phyloP scores from a whole-genome alignment of 2,113 vertebrate genomes.

The Aleadryas rufinucha region DNA sequence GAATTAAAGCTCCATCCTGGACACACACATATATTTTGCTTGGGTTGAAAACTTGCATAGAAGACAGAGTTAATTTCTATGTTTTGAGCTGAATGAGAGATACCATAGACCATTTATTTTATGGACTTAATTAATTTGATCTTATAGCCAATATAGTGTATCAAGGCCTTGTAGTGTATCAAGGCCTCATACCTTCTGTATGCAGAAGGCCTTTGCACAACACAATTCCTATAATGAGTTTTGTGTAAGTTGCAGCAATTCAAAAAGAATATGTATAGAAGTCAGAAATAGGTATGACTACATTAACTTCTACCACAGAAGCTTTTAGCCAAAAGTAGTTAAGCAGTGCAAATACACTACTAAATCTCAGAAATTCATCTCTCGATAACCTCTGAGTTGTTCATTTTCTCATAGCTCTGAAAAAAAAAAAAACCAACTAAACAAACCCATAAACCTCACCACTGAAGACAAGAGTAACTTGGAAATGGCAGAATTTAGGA shows the following conservation, averaged over 20 bases:
- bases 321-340: neutral
- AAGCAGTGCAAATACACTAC: neutral
- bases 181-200: no score
- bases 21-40: neutral
- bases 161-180: neutral
- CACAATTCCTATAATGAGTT: fast-evolving
- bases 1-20: neutral
- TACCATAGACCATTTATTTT: neutral
- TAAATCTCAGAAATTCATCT: neutral
- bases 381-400: neutral
- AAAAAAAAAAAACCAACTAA: neutral
- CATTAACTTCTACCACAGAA: neutral
- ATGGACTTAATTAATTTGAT: neutral
- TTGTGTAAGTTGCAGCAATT: neutral
- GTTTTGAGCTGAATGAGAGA: neutral
- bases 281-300: neutral
- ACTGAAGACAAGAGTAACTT: neutral
- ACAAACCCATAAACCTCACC: neutral
- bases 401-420: neutral
- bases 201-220: neutral
- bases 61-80: neutral
- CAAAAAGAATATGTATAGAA: neutral
- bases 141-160: neutral
- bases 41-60: neutral
- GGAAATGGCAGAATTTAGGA: neutral